Base-by-base conservation (phyloP, 2,888 invertebrate genomes). In the Cephalotes varians region DNA sequence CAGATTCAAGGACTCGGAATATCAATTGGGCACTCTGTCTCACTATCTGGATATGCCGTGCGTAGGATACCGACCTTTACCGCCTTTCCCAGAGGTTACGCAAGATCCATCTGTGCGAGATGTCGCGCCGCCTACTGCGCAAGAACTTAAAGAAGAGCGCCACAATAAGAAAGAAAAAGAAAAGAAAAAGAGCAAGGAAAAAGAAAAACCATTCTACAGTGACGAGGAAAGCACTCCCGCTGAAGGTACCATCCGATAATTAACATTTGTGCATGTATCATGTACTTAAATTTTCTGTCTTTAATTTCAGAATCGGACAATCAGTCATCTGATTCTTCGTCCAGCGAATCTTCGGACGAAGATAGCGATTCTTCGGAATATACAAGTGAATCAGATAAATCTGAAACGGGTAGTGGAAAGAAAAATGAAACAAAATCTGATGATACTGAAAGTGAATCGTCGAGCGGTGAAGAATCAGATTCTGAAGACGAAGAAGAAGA, bases 21-120 rank as follows among this genome's bases (percentile, higher is more conserved):
- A 97, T 95, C 99, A 99, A 90, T 95, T 99, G 92, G 99, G 99
- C 2, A 98, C 99, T 0, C 95, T 99, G 77, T 99, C 99, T 0
- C 99, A 99, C 95, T 98, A 98, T 94, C 96, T 99, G 83, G 99
- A 99, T 91, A 95, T 96, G 91, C 96, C 97, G 82, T 98, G 99
- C 1, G 96, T 95, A 51, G 99, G 98, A 5, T 99, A 99, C 95
- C 97, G 98, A 86, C 96, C 98, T 82, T 95, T 99, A 89, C 99
- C 99, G 0, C 94, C 96, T 1, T 98, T 98, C 94, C 99, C 99
- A 0, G 96, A 96, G 71, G 95, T 95, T 7, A 96, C 98, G 0
- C 97, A 98, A 0, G 98, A 98, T 93, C 95, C 97, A 0, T 95
- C 96, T 1, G 96, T 98, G 0, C 95, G 99, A n/a, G 97, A 98